A percentile compares a stretch with the other conserved stretches of the same genome.
phyloP scores from a whole-genome alignment of 2,888 invertebrate species.

The Loripinus fragilis region DNA sequence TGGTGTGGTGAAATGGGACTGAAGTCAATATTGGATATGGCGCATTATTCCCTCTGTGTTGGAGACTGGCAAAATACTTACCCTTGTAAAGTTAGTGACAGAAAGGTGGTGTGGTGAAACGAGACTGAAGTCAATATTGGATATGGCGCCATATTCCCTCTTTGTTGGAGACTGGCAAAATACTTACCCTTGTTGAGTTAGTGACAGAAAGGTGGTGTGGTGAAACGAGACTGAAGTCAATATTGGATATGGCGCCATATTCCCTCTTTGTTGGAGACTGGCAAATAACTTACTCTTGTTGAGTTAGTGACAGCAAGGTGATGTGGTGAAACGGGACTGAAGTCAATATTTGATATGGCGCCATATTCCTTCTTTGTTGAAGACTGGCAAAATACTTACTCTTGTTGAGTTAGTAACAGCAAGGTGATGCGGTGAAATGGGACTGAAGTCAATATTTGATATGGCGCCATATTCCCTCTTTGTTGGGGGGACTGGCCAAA shows the following conservation, averaged over 20 bases:
- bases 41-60: too few relatives aligned
- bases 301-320: too few relatives aligned
- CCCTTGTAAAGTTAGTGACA: constrained; percentile 95
- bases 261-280: constrained; percentile 96
- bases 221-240: constrained; percentile 94
- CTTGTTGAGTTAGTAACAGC: constrained; percentile 96
- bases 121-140: constrained; percentile 95
- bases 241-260: constrained; percentile 94
- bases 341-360: too few relatives aligned
- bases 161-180: too few relatives aligned
- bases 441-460: constrained; percentile 95
- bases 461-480: constrained; percentile 97
- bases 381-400: too few relatives aligned
- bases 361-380: too few relatives aligned
- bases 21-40: too few relatives aligned
- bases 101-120: constrained; percentile 95
- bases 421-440: constrained; percentile 94
- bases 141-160: constrained; percentile 96
- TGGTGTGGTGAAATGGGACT: too few relatives aligned
- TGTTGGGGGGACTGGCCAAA: constrained; percentile 89
- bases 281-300: too few relatives aligned
- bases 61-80: too few relatives aligned
- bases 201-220: constrained; percentile 97
- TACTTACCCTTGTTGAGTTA: constrained; percentile 91
- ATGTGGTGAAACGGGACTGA: too few relatives aligned